Evolutionary conservation across 2,113 vertebrate genomes (phyloP).

Genomic region (Phocoena sinus): DNA sequence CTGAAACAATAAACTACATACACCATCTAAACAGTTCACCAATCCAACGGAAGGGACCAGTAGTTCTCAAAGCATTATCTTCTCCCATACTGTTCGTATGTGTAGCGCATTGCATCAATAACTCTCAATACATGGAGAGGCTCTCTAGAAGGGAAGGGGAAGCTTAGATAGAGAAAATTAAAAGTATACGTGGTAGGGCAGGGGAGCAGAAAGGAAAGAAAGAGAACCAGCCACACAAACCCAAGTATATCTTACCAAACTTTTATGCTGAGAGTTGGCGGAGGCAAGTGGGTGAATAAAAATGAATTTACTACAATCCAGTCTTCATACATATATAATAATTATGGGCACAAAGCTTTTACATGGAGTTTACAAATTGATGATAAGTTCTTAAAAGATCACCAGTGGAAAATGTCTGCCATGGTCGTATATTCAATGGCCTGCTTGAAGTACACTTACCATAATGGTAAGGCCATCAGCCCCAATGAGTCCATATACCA

Average conservation of each 20-base stretch:
- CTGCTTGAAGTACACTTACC: not conserved
- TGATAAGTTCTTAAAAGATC: not conserved
- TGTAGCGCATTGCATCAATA: not conserved
- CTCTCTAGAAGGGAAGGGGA: not conserved
- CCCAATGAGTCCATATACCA: not conserved
- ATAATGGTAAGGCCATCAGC: not conserved
- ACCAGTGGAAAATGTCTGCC: constrained; percentile 9
- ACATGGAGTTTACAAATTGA: constrained; percentile 7
- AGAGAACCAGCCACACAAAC: not conserved
- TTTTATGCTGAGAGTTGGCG: not conserved
- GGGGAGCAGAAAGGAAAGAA: not conserved
- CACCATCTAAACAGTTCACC: not conserved
- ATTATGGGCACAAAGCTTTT: not conserved
- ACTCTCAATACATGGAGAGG: not conserved
- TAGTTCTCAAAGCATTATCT: not conserved
- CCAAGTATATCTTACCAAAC: not conserved
- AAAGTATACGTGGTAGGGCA: not conserved
- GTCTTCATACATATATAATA: not conserved
- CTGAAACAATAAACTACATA: not conserved
- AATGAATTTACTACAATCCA: not conserved
- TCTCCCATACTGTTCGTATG: not conserved
- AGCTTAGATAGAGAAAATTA: not conserved
- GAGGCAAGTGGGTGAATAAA: not conserved
- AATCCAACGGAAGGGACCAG: not conserved
- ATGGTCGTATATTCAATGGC: not conserved